A percentile compares a stretch with the other conserved stretches of the same genome.
Evolutionary conservation across 2,113 vertebrate species (phyloP).

Genomic region (Tauraco erythrolophus): DNA sequence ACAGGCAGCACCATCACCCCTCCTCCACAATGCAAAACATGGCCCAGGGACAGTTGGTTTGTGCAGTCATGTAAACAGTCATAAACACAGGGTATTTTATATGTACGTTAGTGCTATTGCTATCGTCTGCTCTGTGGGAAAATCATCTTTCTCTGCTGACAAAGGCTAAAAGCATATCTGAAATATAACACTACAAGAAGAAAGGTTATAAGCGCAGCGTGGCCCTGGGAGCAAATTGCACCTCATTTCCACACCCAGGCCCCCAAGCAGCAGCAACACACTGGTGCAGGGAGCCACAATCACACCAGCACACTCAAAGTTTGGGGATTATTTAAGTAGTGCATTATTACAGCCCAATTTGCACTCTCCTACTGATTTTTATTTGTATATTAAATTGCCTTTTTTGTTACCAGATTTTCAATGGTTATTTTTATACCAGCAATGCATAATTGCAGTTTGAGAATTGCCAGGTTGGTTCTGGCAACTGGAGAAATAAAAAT

Average conservation of each 20-base stretch:
- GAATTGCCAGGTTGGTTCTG: background rate
- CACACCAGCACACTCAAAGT: fast-evolving
- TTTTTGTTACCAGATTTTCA: background rate
- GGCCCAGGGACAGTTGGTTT: background rate
- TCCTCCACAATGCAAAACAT: background rate
- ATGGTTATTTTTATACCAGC: background rate
- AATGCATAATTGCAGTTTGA: background rate
- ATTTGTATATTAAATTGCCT: background rate
- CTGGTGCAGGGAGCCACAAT: background rate
- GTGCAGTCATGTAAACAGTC: background rate
- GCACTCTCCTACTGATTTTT: background rate
- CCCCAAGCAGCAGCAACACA: fast-evolving
- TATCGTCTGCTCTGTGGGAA: background rate
- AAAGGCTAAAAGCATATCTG: background rate
- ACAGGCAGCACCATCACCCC: background rate
- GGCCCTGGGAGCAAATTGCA: background rate
- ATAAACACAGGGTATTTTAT: background rate
- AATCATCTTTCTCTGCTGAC: background rate
- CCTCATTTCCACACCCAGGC: background rate
- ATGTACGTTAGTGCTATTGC: background rate
- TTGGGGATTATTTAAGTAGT: background rate
- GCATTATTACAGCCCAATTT: background rate
- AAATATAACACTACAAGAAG: background rate
- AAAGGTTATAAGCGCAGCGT: background rate
- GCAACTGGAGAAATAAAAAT: background rate